A percentile compares a stretch with the other conserved stretches of the same genome.
Conservation (phyloP, 1,140 invertebrate genomes). For the Drosophila lowei region DNA sequence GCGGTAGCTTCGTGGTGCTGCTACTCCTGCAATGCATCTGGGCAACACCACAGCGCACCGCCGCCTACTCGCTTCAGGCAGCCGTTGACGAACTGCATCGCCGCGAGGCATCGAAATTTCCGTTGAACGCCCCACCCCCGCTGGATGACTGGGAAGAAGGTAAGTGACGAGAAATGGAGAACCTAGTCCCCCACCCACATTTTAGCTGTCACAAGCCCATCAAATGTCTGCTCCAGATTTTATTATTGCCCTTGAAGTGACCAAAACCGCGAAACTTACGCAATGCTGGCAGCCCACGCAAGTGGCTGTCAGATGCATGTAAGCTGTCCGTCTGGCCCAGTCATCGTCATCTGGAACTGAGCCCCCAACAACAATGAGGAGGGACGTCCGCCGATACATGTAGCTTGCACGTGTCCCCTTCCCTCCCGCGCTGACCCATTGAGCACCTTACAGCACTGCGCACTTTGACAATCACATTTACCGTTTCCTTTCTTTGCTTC, state of each 20-base stretch:
- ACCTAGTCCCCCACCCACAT: not conserved
- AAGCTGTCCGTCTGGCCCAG: too few species aligned
- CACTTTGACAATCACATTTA: slow-evolving; percentile 6
- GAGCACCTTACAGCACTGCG: too few species aligned
- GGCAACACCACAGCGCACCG: slow-evolving; percentile 62
- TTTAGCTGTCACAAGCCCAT: too few species aligned
- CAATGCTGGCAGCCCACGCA: not conserved
- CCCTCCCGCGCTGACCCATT: too few species aligned
- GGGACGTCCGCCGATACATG: not conserved
- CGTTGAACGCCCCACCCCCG: slow-evolving; percentile 68
- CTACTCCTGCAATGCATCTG: slow-evolving; percentile 36
- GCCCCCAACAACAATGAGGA: slow-evolving; percentile 11
- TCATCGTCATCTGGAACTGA: slow-evolving; percentile 34
- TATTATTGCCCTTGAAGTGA: not conserved
- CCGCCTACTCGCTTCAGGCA: slow-evolving; percentile 75
- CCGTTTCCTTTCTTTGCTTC: slow-evolving; percentile 3
- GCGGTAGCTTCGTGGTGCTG: slow-evolving; percentile 4
- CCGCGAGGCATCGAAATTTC: slow-evolving; percentile 77
- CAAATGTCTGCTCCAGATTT: too few species aligned
- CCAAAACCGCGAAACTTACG: slow-evolving; percentile 1
- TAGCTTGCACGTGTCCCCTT: slow-evolving; percentile 28
- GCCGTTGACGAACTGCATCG: slow-evolving; percentile 80
- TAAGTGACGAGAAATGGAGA: slow-evolving; percentile 43
- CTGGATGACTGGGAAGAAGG: slow-evolving; percentile 81
- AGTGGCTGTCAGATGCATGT: slow-evolving; percentile 52